Evolutionary conservation across 2,888 invertebrate species (phyloP).

Genomic region (Polyommatus icarus): DNA sequence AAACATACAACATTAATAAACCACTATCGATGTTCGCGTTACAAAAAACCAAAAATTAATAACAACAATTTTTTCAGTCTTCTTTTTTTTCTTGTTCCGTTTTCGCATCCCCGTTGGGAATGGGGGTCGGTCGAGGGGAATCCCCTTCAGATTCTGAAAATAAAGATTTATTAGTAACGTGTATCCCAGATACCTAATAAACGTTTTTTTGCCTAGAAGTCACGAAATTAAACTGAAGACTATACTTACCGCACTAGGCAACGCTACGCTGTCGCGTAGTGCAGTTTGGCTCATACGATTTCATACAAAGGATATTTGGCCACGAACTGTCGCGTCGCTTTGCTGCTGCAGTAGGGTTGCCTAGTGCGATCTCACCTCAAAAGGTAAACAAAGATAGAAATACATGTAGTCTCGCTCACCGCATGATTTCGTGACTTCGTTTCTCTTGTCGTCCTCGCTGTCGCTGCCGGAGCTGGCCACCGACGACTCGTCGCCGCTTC

Average conservation of each 20-base stretch:
- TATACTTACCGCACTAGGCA: no score
- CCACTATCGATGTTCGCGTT: slow-evolving; percentile 34
- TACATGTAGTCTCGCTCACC: slow-evolving; percentile 42
- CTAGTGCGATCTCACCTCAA: neutral
- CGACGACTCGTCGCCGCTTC: slow-evolving; percentile 64
- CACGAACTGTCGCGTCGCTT: no score
- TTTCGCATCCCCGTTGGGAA: slow-evolving; percentile 57
- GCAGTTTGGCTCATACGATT: no score
- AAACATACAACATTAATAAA: slow-evolving; percentile 35
- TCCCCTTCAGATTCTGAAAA: slow-evolving; percentile 47
- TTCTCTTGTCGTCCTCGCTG: slow-evolving; percentile 61
- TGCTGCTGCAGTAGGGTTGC: no score
- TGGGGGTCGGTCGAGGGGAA: slow-evolving; percentile 60
- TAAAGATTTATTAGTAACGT: neutral
- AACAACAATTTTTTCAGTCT: slow-evolving; percentile 60
- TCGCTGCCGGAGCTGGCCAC: slow-evolving; percentile 62
- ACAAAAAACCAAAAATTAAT: slow-evolving; percentile 37
- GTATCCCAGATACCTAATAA: no score
- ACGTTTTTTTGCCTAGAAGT: no score
- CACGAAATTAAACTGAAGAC: neutral
- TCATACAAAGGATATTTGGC: no score
- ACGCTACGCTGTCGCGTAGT: no score
- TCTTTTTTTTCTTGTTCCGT: slow-evolving; percentile 65
- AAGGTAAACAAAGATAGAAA: slow-evolving; percentile 28
- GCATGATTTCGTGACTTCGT: slow-evolving; percentile 41